phyloP scores from a whole-genome alignment of 2,113 vertebrate species.

The Mionectes macconnelli region DNA sequence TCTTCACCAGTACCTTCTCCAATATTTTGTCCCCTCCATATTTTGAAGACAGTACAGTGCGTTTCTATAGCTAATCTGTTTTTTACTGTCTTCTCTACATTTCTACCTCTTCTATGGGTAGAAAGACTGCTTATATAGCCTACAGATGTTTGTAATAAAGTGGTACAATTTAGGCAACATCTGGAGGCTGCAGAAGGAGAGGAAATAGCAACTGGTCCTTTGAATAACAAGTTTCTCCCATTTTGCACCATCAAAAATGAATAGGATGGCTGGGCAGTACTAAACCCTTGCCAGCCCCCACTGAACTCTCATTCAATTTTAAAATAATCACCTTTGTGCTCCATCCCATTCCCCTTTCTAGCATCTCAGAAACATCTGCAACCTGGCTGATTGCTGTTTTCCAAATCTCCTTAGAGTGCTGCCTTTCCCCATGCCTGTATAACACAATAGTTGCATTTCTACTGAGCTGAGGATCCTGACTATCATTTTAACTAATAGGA shows the following conservation, averaged over 20 bases:
- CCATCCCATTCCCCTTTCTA: background rate
- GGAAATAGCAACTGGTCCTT: background rate
- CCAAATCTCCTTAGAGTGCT: background rate
- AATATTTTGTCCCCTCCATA: rapidly evolving
- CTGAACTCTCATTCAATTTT: background rate
- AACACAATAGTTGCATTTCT: background rate
- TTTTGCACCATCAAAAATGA: background rate
- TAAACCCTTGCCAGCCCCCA: background rate
- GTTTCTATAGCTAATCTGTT: background rate
- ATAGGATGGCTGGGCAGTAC: background rate
- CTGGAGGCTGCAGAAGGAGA: background rate
- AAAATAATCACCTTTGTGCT: background rate
- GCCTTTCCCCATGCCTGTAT: background rate
- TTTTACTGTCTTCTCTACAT: background rate
- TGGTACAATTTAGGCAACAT: background rate
- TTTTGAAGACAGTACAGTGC: background rate
- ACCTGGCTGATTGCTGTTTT: background rate
- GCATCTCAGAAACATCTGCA: background rate
- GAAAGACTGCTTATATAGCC: background rate
- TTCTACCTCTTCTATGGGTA: background rate
- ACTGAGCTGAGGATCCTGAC: background rate
- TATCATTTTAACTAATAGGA: background rate
- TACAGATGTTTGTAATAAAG: background rate
- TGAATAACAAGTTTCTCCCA: background rate
- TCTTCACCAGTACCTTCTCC: background rate